phyloP scores from a whole-genome alignment of 2,888 invertebrate species.

The Melolontha melolontha region DNA sequence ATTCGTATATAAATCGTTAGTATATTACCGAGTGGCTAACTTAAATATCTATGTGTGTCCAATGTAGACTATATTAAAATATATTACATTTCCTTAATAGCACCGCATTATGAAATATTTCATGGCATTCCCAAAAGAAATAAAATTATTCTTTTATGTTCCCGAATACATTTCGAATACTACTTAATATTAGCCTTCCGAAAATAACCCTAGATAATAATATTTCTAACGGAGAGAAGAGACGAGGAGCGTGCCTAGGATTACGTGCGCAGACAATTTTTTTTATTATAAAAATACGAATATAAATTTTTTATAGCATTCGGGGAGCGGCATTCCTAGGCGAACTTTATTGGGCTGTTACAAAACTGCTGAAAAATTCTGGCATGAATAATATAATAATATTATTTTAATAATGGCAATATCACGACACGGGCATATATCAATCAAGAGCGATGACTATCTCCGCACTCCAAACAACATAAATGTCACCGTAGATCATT shows the following conservation, averaged over 20 bases:
- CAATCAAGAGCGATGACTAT: conserved; percentile 22
- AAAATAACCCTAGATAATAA: too few relatives aligned
- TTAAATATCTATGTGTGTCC: too few relatives aligned
- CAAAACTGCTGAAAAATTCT: conserved; percentile 24
- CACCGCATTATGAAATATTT: too few relatives aligned
- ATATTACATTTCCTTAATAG: too few relatives aligned
- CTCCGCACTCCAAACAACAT: conserved; percentile 18
- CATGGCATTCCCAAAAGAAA: too few relatives aligned
- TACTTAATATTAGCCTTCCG: too few relatives aligned
- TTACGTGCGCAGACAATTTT: conserved; percentile 5
- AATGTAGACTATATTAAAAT: too few relatives aligned
- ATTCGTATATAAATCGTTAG: too few relatives aligned
- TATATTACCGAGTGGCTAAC: too few relatives aligned
- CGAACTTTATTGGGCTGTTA: conserved; percentile 33
- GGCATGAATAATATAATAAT: conserved; percentile 31
- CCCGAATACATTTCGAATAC: too few relatives aligned
- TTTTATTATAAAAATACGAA: conserved; percentile 25
- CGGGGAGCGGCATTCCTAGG: conserved; percentile 34
- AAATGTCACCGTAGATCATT: conserved; percentile 28
- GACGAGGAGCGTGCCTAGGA: not conserved
- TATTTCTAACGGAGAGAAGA: too few relatives aligned
- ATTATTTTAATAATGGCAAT: conserved; percentile 30
- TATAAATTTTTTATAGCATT: conserved; percentile 19
- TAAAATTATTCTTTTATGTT: too few relatives aligned
- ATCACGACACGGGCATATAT: conserved; percentile 23